A percentile compares a stretch with the other conserved stretches of the same genome.
Conservation (phyloP, 2,113 vertebrate species). For the Anguilla rostrata region DNA sequence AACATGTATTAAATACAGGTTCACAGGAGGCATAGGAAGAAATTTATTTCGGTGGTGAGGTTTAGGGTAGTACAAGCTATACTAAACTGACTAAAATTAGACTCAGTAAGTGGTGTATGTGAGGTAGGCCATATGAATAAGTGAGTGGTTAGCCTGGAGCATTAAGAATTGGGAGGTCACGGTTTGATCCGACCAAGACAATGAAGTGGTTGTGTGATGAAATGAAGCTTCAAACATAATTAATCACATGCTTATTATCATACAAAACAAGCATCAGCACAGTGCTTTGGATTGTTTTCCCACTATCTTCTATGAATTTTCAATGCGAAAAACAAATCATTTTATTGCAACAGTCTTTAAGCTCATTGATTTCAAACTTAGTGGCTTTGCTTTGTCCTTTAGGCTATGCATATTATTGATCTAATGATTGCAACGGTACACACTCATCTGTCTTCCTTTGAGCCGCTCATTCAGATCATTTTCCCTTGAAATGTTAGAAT, state of each 20-base stretch:
- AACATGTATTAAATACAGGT: background rate
- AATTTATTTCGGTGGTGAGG: background rate
- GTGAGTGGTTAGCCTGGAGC: too few species aligned
- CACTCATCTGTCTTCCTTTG: constrained; percentile 68
- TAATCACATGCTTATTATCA: too few species aligned
- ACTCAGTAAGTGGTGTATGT: too few species aligned
- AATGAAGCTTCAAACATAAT: too few species aligned
- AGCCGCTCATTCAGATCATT: constrained; percentile 62
- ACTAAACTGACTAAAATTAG: too few species aligned
- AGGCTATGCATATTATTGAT: constrained; percentile 70
- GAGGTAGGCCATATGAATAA: too few species aligned
- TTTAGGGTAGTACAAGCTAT: too few species aligned
- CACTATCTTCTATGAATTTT: constrained; percentile 19
- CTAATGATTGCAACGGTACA: constrained; percentile 57
- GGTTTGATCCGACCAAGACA: too few species aligned
- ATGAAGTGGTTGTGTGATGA: too few species aligned
- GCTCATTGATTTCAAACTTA: constrained; percentile 57
- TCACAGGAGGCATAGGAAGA: too few species aligned
- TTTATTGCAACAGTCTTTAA: constrained; percentile 38
- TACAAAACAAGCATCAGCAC: background rate
- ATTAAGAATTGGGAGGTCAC: too few species aligned
- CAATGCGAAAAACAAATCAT: constrained; percentile 29
- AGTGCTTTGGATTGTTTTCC: background rate
- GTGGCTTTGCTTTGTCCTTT: constrained; percentile 50
- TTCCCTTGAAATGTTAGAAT: constrained; percentile 65